Evolutionary conservation across 2,888 invertebrate genomes (phyloP).

Genomic region (Altica lythri): DNA sequence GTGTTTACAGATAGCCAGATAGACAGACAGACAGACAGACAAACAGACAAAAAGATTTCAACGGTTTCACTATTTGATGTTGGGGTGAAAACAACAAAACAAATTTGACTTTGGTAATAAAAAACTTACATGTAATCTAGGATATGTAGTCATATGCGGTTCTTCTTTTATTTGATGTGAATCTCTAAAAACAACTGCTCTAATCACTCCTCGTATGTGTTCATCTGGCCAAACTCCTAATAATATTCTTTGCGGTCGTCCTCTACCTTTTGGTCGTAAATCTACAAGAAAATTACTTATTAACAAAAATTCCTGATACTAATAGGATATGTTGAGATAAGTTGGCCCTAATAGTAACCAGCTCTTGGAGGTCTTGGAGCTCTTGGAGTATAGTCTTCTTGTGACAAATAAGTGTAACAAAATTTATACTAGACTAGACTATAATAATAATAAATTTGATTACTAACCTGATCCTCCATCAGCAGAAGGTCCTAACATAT

Average conservation of each 20-base stretch:
- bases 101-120: too few relatives aligned
- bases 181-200: conserved; percentile 91
- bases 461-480: conserved; percentile 85
- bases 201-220: conserved; percentile 89
- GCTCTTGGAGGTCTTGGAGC: too few relatives aligned
- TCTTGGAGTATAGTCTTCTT: too few relatives aligned
- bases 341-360: too few relatives aligned
- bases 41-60: too few relatives aligned
- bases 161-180: conserved; percentile 82
- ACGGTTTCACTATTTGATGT: too few relatives aligned
- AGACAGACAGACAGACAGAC: too few relatives aligned
- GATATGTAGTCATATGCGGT: conserved; percentile 62
- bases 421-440: too few relatives aligned
- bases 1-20: too few relatives aligned
- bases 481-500: conserved; percentile 91
- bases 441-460: conserved; percentile 24
- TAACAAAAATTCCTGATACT: background rate
- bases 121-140: conserved; percentile 67
- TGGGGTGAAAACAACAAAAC: background rate
- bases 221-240: conserved; percentile 94
- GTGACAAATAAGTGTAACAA: too few relatives aligned
- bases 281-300: conserved; percentile 61
- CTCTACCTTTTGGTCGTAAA: conserved; percentile 88
- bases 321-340: too few relatives aligned
- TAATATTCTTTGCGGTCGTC: conserved; percentile 87